Conservation (phyloP, 1,140 invertebrate genomes). For the Penaeus japonicus region DNA sequence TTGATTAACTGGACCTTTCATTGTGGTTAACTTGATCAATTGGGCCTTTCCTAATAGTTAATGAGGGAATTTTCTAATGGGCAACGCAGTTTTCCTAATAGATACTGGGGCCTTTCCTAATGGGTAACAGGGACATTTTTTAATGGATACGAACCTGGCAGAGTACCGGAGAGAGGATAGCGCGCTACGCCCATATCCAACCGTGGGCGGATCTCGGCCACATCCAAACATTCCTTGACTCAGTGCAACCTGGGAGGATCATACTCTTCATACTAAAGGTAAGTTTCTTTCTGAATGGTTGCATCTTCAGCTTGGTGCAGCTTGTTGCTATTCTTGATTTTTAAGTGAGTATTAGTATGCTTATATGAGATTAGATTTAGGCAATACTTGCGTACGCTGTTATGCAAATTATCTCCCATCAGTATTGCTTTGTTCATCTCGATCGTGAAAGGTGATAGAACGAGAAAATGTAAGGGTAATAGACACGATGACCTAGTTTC, state of each 20-base stretch:
- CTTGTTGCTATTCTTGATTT: neutral
- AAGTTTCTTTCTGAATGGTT: too few relatives aligned
- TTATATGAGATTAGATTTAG: neutral
- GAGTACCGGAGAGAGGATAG: neutral
- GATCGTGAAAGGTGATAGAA: too few relatives aligned
- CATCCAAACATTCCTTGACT: neutral
- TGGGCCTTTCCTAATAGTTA: too few relatives aligned
- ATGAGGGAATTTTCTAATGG: too few relatives aligned
- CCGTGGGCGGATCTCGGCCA: conserved; percentile 19
- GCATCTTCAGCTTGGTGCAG: too few relatives aligned
- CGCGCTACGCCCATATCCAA: neutral
- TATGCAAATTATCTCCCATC: too few relatives aligned
- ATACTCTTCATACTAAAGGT: conserved; percentile 23
- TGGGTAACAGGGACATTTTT: neutral
- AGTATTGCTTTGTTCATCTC: too few relatives aligned
- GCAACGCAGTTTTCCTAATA: too few relatives aligned
- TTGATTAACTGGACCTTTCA: too few relatives aligned
- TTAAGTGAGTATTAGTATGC: neutral
- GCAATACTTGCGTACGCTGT: too few relatives aligned
- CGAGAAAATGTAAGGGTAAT: too few relatives aligned
- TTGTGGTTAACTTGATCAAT: too few relatives aligned
- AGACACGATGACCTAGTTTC: neutral
- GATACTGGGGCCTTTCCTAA: neutral
- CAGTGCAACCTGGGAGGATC: conserved; percentile 1
- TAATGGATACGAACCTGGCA: neutral